Conservation (phyloP, 1,140 invertebrate genomes). For the Teleopsis dalmanni region DNA sequence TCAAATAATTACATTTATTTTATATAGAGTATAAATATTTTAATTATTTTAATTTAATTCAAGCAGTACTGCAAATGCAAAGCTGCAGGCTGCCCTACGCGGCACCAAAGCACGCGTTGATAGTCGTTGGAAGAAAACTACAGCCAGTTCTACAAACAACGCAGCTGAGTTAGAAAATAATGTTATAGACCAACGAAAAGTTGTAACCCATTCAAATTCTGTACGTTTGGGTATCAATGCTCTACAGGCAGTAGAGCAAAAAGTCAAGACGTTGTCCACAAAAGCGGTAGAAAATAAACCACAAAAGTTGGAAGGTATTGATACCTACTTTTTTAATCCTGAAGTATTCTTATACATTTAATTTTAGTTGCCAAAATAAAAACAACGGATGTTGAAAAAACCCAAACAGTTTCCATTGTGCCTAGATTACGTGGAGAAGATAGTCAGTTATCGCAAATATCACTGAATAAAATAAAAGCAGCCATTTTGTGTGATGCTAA, state of each 20-base stretch:
- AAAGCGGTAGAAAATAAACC: conserved; percentile 18
- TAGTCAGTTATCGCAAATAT: conserved; percentile 36
- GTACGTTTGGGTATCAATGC: no score
- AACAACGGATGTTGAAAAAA: conserved; percentile 1
- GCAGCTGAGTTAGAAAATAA: no score
- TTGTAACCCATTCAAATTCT: conserved; percentile 31
- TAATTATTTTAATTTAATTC: no score
- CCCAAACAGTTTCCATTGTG: not conserved
- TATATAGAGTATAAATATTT: no score
- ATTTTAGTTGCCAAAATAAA: conserved; percentile 2
- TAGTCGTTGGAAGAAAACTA: conserved; percentile 37
- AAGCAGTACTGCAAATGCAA: no score
- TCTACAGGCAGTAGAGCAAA: conserved; percentile 5
- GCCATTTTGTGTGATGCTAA: conserved; percentile 22
- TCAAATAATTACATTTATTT: no score
- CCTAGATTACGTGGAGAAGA: conserved; percentile 30
- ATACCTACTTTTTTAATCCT: no score
- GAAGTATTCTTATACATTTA: not conserved
- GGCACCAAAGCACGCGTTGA: conserved; percentile 37
- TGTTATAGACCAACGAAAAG: conserved; percentile 9
- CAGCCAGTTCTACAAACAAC: conserved; percentile 13
- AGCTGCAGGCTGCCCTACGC: conserved; percentile 25
- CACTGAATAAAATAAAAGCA: conserved; percentile 31
- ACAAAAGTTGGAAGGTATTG: conserved; percentile 12
- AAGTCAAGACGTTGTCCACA: conserved; percentile 15